Percentiles rank a stretch among this genome's conserved stretches.
Conservation (phyloP, 92 coral and sea anemone species). For the Meandrina meandrites region DNA sequence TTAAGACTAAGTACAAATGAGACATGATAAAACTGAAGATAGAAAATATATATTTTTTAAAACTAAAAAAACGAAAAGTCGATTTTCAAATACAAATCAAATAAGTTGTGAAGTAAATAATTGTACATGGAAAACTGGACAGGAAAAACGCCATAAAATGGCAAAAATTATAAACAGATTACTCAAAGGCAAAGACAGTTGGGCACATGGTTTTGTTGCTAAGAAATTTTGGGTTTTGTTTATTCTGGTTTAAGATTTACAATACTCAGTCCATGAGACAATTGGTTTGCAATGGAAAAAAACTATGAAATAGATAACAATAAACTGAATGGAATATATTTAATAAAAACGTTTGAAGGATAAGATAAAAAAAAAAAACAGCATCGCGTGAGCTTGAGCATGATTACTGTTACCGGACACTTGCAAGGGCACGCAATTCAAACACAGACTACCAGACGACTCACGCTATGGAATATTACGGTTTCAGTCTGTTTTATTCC, state of each 20-base stretch:
- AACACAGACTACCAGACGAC: neutral
- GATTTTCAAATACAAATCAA: neutral
- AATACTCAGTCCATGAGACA: neutral
- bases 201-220: neutral
- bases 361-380: neutral
- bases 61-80: neutral
- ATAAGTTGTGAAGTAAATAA: neutral
- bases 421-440: constrained; percentile 35
- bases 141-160: neutral
- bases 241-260: neutral
- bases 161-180: neutral
- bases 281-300: neutral
- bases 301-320: neutral
- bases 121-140: neutral
- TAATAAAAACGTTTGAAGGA: neutral
- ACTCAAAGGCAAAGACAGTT: neutral
- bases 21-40: neutral
- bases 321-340: no score
- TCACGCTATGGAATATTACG: constrained; percentile 23
- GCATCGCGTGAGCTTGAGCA: constrained; percentile 36
- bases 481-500: neutral
- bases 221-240: neutral
- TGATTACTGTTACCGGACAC: constrained; percentile 11
- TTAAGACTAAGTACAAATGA: no score
- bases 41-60: no score